These are phyloP conservation scores for Riparia riparia DNA, from an alignment of 2,113 vertebrate genomes.

Conservation along the genomic window DNA sequence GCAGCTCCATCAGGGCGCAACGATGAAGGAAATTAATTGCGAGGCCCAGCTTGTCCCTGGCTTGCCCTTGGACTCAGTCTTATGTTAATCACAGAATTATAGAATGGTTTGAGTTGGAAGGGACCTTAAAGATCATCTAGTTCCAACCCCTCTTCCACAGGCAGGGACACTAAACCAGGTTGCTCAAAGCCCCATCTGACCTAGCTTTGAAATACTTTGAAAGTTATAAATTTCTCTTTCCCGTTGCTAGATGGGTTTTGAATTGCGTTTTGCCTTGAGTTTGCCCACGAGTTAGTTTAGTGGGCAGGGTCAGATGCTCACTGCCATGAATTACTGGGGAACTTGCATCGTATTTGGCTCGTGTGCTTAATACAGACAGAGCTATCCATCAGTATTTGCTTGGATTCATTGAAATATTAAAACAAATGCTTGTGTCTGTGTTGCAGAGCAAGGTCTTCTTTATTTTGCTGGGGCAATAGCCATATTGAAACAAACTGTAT, in stretches of 20 bases:
- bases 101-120: not conserved
- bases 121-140: not conserved
- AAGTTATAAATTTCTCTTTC: not conserved
- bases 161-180: not conserved
- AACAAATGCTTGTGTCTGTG: slow-evolving; percentile 51
- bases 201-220: not conserved
- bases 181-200: not conserved
- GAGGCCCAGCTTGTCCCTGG: not conserved
- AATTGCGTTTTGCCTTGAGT: not conserved
- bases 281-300: not conserved
- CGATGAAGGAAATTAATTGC: accelerated
- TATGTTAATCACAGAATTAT: not conserved
- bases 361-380: not conserved
- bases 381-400: slow-evolving; percentile 23
- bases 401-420: slow-evolving; percentile 54
- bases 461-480: slow-evolving; percentile 51
- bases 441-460: slow-evolving; percentile 53
- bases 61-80: not conserved
- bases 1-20: not conserved
- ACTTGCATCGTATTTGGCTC: not conserved
- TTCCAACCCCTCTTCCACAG: not conserved
- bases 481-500: slow-evolving; percentile 60
- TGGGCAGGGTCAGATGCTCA: not conserved
- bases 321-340: not conserved
- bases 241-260: not conserved